A percentile compares a stretch with the other conserved stretches of the same genome.
Evolutionary conservation across 2,113 vertebrate species (phyloP).

Genomic region (Ctenodactylus gundi): DNA sequence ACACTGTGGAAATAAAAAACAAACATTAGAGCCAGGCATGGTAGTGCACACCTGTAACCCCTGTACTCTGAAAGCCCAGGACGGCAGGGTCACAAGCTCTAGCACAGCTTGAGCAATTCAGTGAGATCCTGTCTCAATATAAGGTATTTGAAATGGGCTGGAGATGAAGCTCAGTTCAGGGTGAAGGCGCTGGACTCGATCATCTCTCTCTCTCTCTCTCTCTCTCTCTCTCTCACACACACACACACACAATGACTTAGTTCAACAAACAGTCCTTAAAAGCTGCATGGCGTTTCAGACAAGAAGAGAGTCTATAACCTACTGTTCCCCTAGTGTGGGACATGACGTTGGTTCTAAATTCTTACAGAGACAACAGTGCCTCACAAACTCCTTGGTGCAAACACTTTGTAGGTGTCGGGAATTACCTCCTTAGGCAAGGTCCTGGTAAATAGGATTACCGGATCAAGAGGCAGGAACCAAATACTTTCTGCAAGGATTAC

Average conservation of each 20-base stretch:
- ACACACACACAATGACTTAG: background rate
- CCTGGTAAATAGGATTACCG: conserved; percentile 15
- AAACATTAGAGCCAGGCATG: background rate
- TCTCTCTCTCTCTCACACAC: too few relatives aligned
- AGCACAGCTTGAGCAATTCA: background rate
- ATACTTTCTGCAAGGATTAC: background rate
- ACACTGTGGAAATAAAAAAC: too few relatives aligned
- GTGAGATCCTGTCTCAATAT: background rate
- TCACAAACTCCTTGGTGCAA: background rate
- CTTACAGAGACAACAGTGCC: background rate
- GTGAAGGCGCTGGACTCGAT: background rate
- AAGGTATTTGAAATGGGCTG: background rate
- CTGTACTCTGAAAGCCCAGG: background rate
- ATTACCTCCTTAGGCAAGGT: background rate
- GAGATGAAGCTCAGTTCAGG: background rate
- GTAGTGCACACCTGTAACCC: background rate
- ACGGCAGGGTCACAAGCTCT: background rate
- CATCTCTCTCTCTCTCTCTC: too few relatives aligned
- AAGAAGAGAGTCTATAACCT: background rate
- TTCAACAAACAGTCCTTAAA: background rate
- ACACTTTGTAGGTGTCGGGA: background rate
- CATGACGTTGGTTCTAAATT: background rate
- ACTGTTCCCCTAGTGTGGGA: background rate
- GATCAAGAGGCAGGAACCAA: background rate
- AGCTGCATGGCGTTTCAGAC: background rate